Percentiles rank a stretch among this genome's conserved stretches.
phyloP scores from a whole-genome alignment of 2,113 vertebrate species.

The Equus przewalskii region DNA sequence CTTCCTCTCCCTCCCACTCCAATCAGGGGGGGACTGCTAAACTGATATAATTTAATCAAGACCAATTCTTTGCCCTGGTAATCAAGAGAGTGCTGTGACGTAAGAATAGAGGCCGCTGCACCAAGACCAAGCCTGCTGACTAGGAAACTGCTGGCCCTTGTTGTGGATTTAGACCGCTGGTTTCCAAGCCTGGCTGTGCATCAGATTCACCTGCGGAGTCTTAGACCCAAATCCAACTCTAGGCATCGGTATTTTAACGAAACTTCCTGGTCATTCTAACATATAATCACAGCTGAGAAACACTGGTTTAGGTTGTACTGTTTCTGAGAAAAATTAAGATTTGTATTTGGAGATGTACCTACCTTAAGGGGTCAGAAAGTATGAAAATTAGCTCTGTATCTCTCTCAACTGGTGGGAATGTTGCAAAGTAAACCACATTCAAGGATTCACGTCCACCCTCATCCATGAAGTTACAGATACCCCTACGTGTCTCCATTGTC shows the following conservation, averaged over 20 bases:
- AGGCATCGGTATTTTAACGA: not conserved
- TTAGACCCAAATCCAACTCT: not conserved
- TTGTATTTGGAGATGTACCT: conserved; percentile 18
- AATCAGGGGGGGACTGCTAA: not conserved
- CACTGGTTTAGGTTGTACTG: not conserved
- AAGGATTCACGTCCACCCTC: not conserved
- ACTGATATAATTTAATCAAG: not conserved
- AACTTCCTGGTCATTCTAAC: not conserved
- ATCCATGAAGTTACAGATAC: not conserved
- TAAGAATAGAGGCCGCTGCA: not conserved
- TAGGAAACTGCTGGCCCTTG: not conserved
- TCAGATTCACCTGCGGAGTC: not conserved
- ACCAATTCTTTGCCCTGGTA: not conserved
- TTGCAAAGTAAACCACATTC: conserved; percentile 15
- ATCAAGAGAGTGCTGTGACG: not conserved
- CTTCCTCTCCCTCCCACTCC: not conserved
- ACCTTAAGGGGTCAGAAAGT: not conserved
- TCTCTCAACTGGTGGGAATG: not conserved
- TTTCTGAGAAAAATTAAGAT: conserved; percentile 29
- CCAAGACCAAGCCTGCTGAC: not conserved
- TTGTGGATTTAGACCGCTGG: not conserved
- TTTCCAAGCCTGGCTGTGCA: not conserved
- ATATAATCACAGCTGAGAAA: not conserved
- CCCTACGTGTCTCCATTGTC: not conserved
- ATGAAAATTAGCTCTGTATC: not conserved